Evolutionary conservation across 2,888 invertebrate species (phyloP).

Genomic region (Conomelus anceps): DNA sequence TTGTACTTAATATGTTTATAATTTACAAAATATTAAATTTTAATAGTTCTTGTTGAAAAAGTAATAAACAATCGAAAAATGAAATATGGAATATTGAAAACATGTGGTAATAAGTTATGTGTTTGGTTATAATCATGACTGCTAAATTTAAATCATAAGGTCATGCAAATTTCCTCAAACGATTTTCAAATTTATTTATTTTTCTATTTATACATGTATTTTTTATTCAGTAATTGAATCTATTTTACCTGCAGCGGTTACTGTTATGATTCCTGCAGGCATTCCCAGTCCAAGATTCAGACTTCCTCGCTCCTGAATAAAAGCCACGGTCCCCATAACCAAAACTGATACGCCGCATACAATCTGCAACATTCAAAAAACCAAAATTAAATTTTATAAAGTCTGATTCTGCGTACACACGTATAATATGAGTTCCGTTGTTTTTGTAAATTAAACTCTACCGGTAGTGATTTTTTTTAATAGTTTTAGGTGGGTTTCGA

Average conservation of each 20-base stretch:
- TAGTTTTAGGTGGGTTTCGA: too few species aligned
- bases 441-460: too few species aligned
- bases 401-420: neutral
- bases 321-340: constrained; percentile 53
- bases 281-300: constrained; percentile 50
- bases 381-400: neutral
- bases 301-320: constrained; percentile 49
- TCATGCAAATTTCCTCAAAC: too few species aligned
- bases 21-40: too few species aligned
- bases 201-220: too few species aligned
- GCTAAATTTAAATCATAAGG: neutral
- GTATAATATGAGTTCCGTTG: too few species aligned
- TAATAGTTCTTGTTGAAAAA: too few species aligned
- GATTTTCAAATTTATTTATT: too few species aligned
- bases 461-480: too few species aligned
- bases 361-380: constrained; percentile 43
- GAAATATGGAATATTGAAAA: neutral
- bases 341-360: constrained; percentile 53
- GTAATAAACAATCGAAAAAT: neutral
- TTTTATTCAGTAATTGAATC: neutral
- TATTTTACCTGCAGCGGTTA: constrained; percentile 46
- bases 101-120: neutral
- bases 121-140: neutral
- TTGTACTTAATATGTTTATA: too few species aligned
- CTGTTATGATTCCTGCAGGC: constrained; percentile 50